Conservation (phyloP, 53 echinoderm and acorn worm species). For the Apostichopus leukothele region DNA sequence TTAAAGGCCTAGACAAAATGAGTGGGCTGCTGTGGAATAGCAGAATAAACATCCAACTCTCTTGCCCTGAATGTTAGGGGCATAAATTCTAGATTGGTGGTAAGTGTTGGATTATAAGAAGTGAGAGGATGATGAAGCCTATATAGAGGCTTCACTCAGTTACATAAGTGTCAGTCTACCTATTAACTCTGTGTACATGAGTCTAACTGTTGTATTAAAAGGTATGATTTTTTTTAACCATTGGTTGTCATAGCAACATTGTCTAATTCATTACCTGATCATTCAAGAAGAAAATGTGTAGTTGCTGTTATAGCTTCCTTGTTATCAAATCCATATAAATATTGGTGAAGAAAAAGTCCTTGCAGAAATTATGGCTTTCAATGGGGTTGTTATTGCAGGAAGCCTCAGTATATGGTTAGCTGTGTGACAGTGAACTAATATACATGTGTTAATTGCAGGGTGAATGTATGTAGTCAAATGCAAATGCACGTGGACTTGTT, state of each 20-base stretch:
- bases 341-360: too few species aligned
- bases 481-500: too few species aligned
- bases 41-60: slow-evolving; percentile 16
- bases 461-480: too few species aligned
- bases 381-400: too few species aligned
- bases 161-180: neutral
- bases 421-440: too few species aligned
- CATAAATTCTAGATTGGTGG: slow-evolving; percentile 4
- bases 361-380: too few species aligned
- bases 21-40: neutral
- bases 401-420: too few species aligned
- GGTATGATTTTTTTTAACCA: neutral
- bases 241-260: neutral
- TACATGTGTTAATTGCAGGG: too few species aligned
- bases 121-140: neutral
- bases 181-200: neutral
- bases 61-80: slow-evolving; percentile 2
- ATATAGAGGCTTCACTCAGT: neutral
- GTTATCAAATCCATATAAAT: too few species aligned
- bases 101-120: neutral
- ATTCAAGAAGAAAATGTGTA: neutral
- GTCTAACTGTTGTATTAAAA: neutral
- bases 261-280: neutral
- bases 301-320: too few species aligned
- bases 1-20: neutral